Percentiles rank a stretch among this genome's conserved stretches.
Evolutionary conservation across 2,113 vertebrate species (phyloP).

Genomic region (Mesoclemmys tuberculata): DNA sequence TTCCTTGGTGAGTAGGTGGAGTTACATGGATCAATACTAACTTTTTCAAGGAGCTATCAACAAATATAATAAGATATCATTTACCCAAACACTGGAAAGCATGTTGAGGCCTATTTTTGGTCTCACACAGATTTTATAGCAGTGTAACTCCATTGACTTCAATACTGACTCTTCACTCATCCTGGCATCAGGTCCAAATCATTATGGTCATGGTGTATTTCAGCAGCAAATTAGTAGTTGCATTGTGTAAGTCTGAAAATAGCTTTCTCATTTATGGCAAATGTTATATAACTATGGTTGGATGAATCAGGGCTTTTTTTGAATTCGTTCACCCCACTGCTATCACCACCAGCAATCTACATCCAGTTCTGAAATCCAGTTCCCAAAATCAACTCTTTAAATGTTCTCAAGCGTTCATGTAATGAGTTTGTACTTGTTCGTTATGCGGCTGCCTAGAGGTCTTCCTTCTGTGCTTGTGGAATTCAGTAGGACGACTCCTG

Average conservation of each 20-base stretch:
- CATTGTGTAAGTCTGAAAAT: not conserved
- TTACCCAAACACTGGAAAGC: not conserved
- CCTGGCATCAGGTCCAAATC: not conserved
- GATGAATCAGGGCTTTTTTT: not conserved
- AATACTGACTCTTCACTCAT: not conserved
- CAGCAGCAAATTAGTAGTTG: not conserved
- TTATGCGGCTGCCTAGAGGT: fast-evolving
- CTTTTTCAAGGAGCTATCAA: constrained; percentile 16
- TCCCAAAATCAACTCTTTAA: not conserved
- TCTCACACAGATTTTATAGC: not conserved
- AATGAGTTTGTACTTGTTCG: not conserved
- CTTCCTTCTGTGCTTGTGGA: not conserved
- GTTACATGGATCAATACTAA: constrained; percentile 12
- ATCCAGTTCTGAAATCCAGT: not conserved
- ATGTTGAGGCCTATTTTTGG: not conserved
- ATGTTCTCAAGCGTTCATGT: not conserved
- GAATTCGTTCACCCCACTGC: not conserved
- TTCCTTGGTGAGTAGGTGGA: not conserved
- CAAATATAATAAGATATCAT: not conserved
- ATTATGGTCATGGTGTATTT: not conserved
- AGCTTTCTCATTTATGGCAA: not conserved
- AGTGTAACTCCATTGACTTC: not conserved
- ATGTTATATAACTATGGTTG: not conserved
- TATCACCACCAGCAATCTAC: not conserved
- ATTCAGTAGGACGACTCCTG: not conserved